A percentile compares a stretch with the other conserved stretches of the same genome.
These are phyloP conservation scores for Nomada ferruginata DNA, from an alignment of 2,888 invertebrate genomes.

Conservation along the genomic window DNA sequence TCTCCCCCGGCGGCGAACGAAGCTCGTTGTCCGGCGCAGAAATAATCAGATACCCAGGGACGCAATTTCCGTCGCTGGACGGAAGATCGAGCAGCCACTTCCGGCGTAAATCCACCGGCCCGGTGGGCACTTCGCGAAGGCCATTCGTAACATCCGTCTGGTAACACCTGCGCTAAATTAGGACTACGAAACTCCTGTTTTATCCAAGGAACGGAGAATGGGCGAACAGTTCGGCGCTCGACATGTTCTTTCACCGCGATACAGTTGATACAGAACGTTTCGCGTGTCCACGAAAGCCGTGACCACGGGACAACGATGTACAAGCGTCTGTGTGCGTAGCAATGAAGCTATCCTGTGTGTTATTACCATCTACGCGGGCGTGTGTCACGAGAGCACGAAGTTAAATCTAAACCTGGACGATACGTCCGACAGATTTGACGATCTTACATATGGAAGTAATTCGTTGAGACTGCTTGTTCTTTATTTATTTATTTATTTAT, in stretches of 20 bases:
- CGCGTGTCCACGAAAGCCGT: conserved; percentile 40
- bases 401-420: conserved; percentile 7
- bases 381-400: not conserved
- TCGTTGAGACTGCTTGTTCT: too few relatives aligned
- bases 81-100: conserved; percentile 42
- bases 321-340: not conserved
- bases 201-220: conserved; percentile 40
- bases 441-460: not conserved
- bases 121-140: conserved; percentile 54
- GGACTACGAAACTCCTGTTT: conserved; percentile 73
- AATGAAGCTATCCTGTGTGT: not conserved
- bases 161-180: conserved; percentile 77
- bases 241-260: conserved; percentile 17
- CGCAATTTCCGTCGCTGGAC: conserved; percentile 51
- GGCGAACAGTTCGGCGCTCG: conserved; percentile 47
- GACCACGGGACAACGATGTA: conserved; percentile 10
- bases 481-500: too few relatives aligned
- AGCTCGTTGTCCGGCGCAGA: not conserved
- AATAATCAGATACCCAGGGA: conserved; percentile 52
- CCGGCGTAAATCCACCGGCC: conserved; percentile 65
- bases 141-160: conserved; percentile 61
- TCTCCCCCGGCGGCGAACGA: not conserved
- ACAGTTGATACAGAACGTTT: conserved; percentile 33
- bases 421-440: not conserved
- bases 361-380: not conserved